These are phyloP conservation scores for Apodemia duryi DNA, from an alignment of 2,888 invertebrate genomes.

Conservation along the genomic window DNA sequence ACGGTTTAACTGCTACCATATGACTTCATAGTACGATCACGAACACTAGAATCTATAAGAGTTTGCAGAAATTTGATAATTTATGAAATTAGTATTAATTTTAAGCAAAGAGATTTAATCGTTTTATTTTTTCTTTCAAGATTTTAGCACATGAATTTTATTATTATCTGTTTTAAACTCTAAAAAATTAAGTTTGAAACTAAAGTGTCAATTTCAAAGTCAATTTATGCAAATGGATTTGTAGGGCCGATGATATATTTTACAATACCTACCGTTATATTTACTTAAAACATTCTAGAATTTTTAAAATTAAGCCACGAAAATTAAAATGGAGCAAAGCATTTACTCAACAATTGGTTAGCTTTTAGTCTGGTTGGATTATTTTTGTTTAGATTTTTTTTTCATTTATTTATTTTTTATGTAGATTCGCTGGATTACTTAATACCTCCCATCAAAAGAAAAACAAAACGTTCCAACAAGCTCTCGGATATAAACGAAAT, in stretches of 20 bases:
- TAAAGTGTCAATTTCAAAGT: background rate
- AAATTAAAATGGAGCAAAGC: slow-evolving; percentile 47
- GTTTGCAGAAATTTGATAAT: too few species aligned
- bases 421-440: slow-evolving; percentile 55
- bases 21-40: too few species aligned
- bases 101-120: background rate
- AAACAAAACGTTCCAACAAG: slow-evolving; percentile 23
- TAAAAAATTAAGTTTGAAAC: background rate
- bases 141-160: background rate
- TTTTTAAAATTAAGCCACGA: background rate
- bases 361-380: slow-evolving; percentile 26
- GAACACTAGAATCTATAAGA: too few species aligned
- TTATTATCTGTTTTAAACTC: background rate
- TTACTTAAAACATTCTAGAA: background rate
- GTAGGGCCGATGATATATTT: background rate
- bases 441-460: slow-evolving; percentile 46
- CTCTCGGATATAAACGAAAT: background rate
- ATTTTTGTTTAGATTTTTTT: slow-evolving; percentile 26
- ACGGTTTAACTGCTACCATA: too few species aligned
- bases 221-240: background rate
- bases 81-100: background rate
- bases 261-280: background rate
- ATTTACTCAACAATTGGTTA: slow-evolving; percentile 48
- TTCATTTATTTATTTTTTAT: slow-evolving; percentile 41
- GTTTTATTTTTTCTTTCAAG: background rate